Percentiles rank a stretch among this genome's conserved stretches.
phyloP scores from a whole-genome alignment of 2,888 invertebrate species.

The Petrophora chlorosata region DNA sequence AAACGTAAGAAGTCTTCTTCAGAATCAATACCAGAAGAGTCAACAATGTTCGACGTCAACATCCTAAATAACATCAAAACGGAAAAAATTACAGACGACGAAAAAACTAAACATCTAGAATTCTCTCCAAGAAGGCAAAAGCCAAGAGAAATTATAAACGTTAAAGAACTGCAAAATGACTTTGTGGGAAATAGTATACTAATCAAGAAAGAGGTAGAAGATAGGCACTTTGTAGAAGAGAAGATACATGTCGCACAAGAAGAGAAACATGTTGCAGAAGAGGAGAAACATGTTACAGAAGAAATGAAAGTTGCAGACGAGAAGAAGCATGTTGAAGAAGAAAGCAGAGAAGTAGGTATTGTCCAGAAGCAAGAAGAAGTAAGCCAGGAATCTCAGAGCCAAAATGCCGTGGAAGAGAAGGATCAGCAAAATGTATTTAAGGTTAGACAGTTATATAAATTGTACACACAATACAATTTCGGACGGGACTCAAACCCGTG shows the following conservation, averaged over 20 bases:
- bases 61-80: slow-evolving; percentile 76
- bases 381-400: slow-evolving; percentile 5
- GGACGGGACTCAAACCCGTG: no score
- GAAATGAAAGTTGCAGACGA: slow-evolving; percentile 10
- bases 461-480: no score
- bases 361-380: slow-evolving; percentile 29
- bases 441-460: slow-evolving; percentile 27
- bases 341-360: slow-evolving; percentile 6
- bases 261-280: no score
- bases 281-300: not conserved
- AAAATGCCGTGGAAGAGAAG: slow-evolving; percentile 10
- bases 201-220: slow-evolving; percentile 62
- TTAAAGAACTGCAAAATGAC: slow-evolving; percentile 74
- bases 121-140: slow-evolving; percentile 66
- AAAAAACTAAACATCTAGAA: slow-evolving; percentile 53
- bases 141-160: slow-evolving; percentile 72
- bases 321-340: not conserved
- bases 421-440: slow-evolving; percentile 32
- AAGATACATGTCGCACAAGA: slow-evolving; percentile 7
- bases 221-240: slow-evolving; percentile 10
- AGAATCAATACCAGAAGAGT: slow-evolving; percentile 60
- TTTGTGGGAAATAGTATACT: slow-evolving; percentile 69
- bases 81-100: slow-evolving; percentile 71
- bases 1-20: slow-evolving; percentile 58
- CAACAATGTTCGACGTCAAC: slow-evolving; percentile 73